Conservation (phyloP, 2,888 invertebrate genomes). For the Dugesia japonica region DNA sequence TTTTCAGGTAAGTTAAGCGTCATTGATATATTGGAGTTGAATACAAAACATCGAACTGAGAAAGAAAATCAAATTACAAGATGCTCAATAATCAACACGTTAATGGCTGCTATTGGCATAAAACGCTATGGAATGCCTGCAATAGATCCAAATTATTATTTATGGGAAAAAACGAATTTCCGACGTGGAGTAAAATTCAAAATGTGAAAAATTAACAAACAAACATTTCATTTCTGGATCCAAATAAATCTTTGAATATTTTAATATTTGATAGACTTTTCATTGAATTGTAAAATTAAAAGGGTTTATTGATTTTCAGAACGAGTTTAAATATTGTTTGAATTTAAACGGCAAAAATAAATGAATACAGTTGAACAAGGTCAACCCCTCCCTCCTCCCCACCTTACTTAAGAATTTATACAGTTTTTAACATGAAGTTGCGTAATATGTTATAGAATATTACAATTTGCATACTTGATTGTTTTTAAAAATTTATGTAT, state of each 20-base stretch:
- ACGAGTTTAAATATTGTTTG: no score
- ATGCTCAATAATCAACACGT: background rate
- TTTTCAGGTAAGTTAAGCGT: background rate
- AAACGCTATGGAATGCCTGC: background rate
- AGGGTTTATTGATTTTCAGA: no score
- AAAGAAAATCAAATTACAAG: background rate
- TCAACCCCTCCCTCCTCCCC: no score
- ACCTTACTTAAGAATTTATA: no score
- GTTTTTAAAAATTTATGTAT: no score
- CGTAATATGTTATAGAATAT: no score
- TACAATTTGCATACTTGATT: no score
- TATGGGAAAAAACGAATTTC: background rate
- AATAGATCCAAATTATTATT: background rate
- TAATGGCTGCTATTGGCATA: background rate
- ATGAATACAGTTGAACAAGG: no score
- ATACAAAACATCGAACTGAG: background rate
- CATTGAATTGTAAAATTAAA: no score
- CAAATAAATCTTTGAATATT: background rate
- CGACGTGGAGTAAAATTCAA: background rate
- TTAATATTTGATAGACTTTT: background rate
- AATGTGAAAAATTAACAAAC: background rate
- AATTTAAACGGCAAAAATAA: no score
- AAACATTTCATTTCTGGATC: no score
- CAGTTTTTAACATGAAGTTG: no score
- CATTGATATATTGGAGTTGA: background rate